These are phyloP conservation scores for Indicator maculatus DNA, from an alignment of 2,113 vertebrate species.

Conservation along the genomic window DNA sequence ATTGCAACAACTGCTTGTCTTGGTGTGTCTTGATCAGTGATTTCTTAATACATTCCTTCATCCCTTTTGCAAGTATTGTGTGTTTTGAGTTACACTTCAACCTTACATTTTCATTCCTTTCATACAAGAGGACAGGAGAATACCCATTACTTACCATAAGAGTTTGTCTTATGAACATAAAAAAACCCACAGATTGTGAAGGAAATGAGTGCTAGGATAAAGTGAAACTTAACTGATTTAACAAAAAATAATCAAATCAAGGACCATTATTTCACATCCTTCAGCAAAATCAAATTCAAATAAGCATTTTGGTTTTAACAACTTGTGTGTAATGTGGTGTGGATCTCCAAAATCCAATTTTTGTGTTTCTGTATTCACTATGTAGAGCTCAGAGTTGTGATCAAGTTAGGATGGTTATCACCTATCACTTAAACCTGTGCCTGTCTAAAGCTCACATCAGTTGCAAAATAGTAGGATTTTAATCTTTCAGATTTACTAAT, in stretches of 20 bases:
- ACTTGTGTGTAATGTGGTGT: neutral
- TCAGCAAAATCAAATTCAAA: neutral
- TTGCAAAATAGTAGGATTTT: neutral
- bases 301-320: neutral
- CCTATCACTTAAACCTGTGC: neutral
- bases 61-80: neutral
- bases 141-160: neutral
- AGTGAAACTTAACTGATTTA: neutral
- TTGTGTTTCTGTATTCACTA: neutral
- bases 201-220: neutral
- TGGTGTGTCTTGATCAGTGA: neutral
- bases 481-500: neutral
- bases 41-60: neutral
- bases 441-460: neutral
- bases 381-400: fast-evolving
- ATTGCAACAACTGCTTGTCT: neutral
- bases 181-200: neutral
- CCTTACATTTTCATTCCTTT: neutral
- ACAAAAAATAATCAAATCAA: neutral
- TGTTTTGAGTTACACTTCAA: neutral
- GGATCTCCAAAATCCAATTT: neutral
- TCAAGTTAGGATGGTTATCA: neutral
- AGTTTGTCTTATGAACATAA: neutral
- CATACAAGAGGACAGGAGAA: neutral
- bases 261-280: neutral